Evolutionary conservation across 2,888 invertebrate species (phyloP).

Genomic region (Macrosoma leucophasiata): DNA sequence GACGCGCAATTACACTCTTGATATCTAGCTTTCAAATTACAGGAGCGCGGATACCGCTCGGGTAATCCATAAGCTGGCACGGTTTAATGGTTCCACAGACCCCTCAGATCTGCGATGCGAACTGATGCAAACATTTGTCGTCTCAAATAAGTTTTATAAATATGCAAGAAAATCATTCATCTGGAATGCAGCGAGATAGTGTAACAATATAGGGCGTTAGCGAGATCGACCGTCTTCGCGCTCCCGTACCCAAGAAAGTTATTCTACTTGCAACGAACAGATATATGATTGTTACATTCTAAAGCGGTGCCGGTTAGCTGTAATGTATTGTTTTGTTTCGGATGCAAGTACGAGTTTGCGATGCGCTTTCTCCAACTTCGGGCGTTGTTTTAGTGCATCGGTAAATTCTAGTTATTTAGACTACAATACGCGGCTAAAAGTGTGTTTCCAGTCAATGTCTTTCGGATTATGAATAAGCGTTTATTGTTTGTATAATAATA

Average conservation of each 20-base stretch:
- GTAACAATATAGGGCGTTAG: slow-evolving; percentile 51
- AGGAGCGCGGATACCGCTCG: slow-evolving; percentile 49
- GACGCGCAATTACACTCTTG: slow-evolving; percentile 44
- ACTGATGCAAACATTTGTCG: slow-evolving; percentile 18
- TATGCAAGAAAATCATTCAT: slow-evolving; percentile 38
- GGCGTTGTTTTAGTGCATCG: slow-evolving; percentile 26
- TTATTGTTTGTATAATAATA: no score
- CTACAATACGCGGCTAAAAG: no score
- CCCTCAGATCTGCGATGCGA: slow-evolving; percentile 15
- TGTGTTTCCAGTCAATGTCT: no score
- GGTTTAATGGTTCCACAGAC: slow-evolving; percentile 30
- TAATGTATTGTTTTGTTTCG: slow-evolving; percentile 31
- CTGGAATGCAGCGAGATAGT: slow-evolving; percentile 57
- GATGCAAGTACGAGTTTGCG: slow-evolving; percentile 28
- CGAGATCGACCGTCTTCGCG: slow-evolving; percentile 44
- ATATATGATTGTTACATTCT: slow-evolving; percentile 36
- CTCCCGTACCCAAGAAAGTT: slow-evolving; percentile 48
- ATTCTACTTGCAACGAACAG: slow-evolving; percentile 42
- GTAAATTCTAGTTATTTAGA: slow-evolving; percentile 21
- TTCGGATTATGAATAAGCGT: no score
- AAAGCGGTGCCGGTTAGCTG: slow-evolving; percentile 24
- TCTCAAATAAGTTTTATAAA: slow-evolving; percentile 21
- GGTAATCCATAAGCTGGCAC: slow-evolving; percentile 56
- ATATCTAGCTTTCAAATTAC: slow-evolving; percentile 43
- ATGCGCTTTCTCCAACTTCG: slow-evolving; percentile 32